Conservation (phyloP, 2,797 vertebrate genomes). For the Micropoecilia bifurca region DNA sequence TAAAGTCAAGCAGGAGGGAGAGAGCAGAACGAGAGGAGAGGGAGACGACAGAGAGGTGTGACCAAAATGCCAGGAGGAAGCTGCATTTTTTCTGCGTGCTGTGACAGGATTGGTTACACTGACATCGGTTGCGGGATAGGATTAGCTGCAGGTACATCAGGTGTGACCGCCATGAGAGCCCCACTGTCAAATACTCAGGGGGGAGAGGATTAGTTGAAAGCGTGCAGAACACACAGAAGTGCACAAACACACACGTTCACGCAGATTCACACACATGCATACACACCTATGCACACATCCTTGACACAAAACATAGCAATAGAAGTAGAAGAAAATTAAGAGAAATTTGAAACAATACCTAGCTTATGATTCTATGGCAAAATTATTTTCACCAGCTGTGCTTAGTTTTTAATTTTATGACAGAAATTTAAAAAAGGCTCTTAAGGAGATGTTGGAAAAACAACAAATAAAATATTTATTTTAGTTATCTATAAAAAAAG, state of each 20-base stretch:
- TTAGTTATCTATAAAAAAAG: background rate
- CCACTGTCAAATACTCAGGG: constrained; percentile 64
- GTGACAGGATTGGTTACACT: constrained; percentile 77
- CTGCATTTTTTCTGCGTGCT: constrained; percentile 54
- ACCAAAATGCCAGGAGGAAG: constrained; percentile 72
- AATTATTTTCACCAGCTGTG: background rate
- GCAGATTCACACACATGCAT: constrained; percentile 3
- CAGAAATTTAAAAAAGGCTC: background rate
- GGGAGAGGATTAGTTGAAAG: constrained; percentile 52
- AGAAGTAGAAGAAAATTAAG: background rate
- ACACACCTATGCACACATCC: constrained; percentile 9
- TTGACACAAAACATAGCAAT: constrained; percentile 24
- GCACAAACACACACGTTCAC: background rate
- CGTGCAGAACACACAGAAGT: constrained; percentile 33
- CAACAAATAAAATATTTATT: background rate
- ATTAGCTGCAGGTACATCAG: constrained; percentile 80
- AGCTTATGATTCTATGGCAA: background rate
- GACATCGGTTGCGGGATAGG: constrained; percentile 72
- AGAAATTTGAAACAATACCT: background rate
- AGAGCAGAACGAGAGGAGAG: constrained; percentile 29
- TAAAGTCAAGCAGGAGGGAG: constrained; percentile 39
- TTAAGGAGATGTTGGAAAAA: background rate
- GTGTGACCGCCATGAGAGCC: constrained; percentile 71
- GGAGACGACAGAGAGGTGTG: constrained; percentile 50
- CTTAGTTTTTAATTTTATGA: background rate